Conservation (phyloP, 2,113 vertebrate species). For the Notothenia rossii region DNA sequence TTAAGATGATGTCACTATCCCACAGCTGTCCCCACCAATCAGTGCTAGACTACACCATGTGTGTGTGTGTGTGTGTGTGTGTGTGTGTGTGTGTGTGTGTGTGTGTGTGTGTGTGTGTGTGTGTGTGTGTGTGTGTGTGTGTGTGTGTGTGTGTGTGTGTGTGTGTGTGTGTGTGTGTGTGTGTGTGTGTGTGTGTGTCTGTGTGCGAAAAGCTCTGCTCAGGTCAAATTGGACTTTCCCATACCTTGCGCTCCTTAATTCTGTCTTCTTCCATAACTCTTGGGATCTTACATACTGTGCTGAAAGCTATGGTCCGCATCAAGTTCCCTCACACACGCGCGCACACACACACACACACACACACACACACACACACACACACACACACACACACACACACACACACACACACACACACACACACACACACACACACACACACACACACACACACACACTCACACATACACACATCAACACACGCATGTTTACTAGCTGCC, state of each 20-base stretch:
- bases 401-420: constrained; percentile 46
- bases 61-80: constrained; percentile 26
- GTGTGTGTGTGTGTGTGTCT: too few relatives aligned
- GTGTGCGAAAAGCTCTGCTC: constrained; percentile 27
- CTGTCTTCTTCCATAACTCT: constrained; percentile 65
- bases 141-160: too few relatives aligned
- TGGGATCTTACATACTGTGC: constrained; percentile 53
- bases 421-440: constrained; percentile 16
- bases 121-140: constrained; percentile 16
- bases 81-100: constrained; percentile 24
- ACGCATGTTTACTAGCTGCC: constrained; percentile 53
- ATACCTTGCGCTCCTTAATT: constrained; percentile 61
- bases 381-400: constrained; percentile 17
- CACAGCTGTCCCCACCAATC: constrained; percentile 78
- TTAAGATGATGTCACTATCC: constrained; percentile 78
- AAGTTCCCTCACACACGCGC: too few relatives aligned
- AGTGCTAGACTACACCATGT: constrained; percentile 30
- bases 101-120: constrained; percentile 24
- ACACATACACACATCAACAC: too few relatives aligned
- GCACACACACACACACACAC: too few relatives aligned
- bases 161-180: too few relatives aligned
- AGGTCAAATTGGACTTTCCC: constrained; percentile 69
- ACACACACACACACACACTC: constrained; percentile 10
- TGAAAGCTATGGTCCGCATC: constrained; percentile 75
- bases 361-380: constrained; percentile 21